phyloP scores from a whole-genome alignment of 2,113 vertebrate genomes.

The Phocoena phocoena region DNA sequence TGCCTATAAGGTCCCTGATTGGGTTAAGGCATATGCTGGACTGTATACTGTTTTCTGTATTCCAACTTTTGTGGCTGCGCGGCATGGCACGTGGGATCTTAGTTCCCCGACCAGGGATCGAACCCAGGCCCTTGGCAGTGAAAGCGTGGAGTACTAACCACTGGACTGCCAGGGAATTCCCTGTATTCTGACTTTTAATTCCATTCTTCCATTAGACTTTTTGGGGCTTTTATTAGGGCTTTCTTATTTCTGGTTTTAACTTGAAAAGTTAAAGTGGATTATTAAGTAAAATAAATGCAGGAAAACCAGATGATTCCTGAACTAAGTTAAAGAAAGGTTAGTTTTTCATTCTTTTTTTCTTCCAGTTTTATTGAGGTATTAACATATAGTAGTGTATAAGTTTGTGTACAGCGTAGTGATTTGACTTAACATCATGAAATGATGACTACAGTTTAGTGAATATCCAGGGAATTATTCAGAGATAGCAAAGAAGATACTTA shows the following conservation, averaged over 20 bases:
- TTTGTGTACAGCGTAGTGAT: no score
- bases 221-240: neutral
- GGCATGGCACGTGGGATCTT: neutral
- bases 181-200: neutral
- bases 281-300: neutral
- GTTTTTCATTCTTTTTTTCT: neutral
- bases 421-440: no score
- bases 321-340: neutral
- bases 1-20: neutral
- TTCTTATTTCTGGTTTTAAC: neutral
- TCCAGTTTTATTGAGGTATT: no score
- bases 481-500: neutral
- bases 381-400: no score
- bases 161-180: neutral
- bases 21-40: neutral
- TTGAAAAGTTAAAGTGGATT: slow-evolving; percentile 3
- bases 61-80: neutral
- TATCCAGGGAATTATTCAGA: neutral
- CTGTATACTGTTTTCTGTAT: neutral
- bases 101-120: neutral
- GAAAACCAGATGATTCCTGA: neutral
- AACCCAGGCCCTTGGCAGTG: neutral
- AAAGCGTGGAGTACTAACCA: neutral
- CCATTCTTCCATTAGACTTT: neutral
- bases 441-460: no score